Percentiles rank a stretch among this genome's conserved stretches.
phyloP scores from a whole-genome alignment of 2,888 invertebrate species.

The Neria commutata region DNA sequence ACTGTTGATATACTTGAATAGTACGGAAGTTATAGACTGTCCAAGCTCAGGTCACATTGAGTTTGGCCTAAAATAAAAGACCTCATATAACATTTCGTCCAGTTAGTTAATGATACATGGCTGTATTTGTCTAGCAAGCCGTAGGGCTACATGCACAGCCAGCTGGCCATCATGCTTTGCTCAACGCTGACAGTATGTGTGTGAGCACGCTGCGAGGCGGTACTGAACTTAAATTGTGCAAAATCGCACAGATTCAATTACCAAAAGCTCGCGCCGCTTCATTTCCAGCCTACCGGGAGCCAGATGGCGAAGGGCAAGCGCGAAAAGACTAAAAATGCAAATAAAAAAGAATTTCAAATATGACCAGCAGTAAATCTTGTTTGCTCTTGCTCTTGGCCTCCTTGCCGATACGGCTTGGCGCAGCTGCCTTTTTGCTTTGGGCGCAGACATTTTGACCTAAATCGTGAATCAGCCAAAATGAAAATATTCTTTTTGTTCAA shows the following conservation, averaged over 20 bases:
- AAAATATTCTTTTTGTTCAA: too few species aligned
- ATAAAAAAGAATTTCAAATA: not conserved
- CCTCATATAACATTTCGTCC: too few species aligned
- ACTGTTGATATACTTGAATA: too few species aligned
- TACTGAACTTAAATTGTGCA: not conserved
- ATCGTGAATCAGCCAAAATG: slow-evolving; percentile 20
- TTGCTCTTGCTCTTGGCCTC: too few species aligned
- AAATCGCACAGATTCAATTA: slow-evolving; percentile 54
- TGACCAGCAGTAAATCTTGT: slow-evolving; percentile 27
- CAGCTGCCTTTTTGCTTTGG: slow-evolving; percentile 2
- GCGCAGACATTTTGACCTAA: slow-evolving; percentile 23
- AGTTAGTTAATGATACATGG: too few species aligned
- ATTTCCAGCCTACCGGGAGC: not conserved
- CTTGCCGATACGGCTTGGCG: too few species aligned
- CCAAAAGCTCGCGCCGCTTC: slow-evolving; percentile 34
- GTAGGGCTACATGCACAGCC: slow-evolving; percentile 7
- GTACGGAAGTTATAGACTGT: too few species aligned
- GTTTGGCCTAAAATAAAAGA: too few species aligned
- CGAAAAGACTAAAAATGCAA: slow-evolving; percentile 4
- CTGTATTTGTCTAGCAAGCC: too few species aligned
- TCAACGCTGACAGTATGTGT: not conserved
- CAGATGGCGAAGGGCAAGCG: not conserved
- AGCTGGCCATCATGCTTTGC: not conserved
- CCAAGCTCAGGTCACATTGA: too few species aligned
- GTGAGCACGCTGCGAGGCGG: not conserved